Base-by-base conservation (phyloP, 2,113 vertebrate genomes). In the Neogobius melanostomus region DNA sequence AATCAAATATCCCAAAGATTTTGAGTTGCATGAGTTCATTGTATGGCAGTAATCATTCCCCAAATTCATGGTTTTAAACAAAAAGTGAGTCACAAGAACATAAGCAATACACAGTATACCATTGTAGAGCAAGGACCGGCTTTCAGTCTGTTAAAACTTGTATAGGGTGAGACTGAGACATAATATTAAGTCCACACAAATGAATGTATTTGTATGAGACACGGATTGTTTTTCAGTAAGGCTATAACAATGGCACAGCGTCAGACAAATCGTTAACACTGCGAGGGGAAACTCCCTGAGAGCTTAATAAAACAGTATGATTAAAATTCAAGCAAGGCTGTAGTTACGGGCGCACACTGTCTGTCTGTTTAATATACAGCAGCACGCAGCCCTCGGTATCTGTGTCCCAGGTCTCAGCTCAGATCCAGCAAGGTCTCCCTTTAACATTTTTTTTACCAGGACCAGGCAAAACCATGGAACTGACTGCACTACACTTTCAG, bases 251-350 rank as follows among this genome's bases (percentile, higher is more conserved):
- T 69, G 21, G 51, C 12, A 10, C 63, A 59, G 67, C 21, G 73
- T 71, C 61, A 72, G 80, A 85, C 83, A 80, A 89, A 80, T 88
- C 82, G 88, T 88, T 88, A 91, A 86, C 69, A 53, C 49, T 71
- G 83, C 79, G 49, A 21, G 75, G 82, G 45, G 79, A 83, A 82
- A 76, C 79, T 82, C 85, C 86, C 90, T 83, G 72, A 4, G 82
- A 83, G 84, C 87, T 88, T 89, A 87, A 88, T 90, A 90, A 87
- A 91, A 87, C 83, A 82, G 77, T 80, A 75, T 84, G 83, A 90
- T 90, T 90, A 90, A 91, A 90, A 91, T 91, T 91, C 87, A 90
- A 89, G 84, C 82, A 79, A 81, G 79, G 84, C 77, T 71, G 75
- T 85, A 67, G 82, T 85, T 87, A 88, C 82, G 81, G 69, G 17